Percentiles rank a stretch among this genome's conserved stretches.
Evolutionary conservation across 2,797 vertebrate genomes (phyloP).

Genomic region (Parambassis ranga): DNA sequence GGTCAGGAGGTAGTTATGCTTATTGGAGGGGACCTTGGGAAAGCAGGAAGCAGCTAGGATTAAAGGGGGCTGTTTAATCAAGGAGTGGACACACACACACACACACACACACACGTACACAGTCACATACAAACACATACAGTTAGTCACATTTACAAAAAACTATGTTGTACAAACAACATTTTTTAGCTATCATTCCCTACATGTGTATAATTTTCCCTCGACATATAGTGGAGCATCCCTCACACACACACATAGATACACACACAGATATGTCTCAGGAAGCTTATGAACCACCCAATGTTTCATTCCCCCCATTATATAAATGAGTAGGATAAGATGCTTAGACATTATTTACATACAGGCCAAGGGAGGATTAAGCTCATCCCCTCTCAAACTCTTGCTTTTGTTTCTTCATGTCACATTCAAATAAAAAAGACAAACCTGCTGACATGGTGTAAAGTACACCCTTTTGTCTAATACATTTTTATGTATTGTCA

Average conservation of each 20-base stretch:
- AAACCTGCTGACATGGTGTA: too few species aligned
- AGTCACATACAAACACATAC: background rate
- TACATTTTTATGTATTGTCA: too few species aligned
- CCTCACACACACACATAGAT: background rate
- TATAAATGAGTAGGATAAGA: slow-evolving; percentile 79
- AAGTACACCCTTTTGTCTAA: too few species aligned
- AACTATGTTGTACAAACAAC: too few species aligned
- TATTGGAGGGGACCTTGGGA: slow-evolving; percentile 52
- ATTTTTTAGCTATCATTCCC: too few species aligned
- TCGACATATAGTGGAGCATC: background rate
- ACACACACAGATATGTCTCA: slow-evolving; percentile 11
- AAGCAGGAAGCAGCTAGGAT: slow-evolving; percentile 50
- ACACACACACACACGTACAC: background rate
- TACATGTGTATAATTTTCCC: background rate
- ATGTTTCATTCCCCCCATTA: slow-evolving; percentile 59
- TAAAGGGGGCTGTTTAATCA: slow-evolving; percentile 65
- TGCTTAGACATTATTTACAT: slow-evolving; percentile 89
- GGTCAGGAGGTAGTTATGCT: slow-evolving; percentile 48
- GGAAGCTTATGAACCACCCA: slow-evolving; percentile 33
- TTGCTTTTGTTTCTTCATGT: slow-evolving; percentile 24
- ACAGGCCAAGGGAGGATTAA: slow-evolving; percentile 71
- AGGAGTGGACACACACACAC: slow-evolving; percentile 12
- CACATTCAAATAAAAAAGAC: too few species aligned
- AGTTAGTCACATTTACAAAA: too few species aligned
- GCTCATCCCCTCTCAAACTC: slow-evolving; percentile 43